phyloP scores from a whole-genome alignment of 2,888 invertebrate species.

The Spodoptera littoralis region DNA sequence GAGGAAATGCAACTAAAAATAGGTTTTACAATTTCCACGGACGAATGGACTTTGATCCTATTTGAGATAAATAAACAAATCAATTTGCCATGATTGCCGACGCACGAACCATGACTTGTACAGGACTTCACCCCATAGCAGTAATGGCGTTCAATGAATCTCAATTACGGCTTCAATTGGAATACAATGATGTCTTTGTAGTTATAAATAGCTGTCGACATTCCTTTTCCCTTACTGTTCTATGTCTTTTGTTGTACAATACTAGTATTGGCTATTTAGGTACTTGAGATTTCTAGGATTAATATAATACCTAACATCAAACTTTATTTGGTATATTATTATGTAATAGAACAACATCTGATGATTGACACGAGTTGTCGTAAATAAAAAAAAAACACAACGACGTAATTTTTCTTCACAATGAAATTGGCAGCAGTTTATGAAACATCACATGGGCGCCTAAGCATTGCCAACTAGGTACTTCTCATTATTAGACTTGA shows the following conservation, averaged over 20 bases:
- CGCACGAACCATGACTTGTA: conserved; percentile 38
- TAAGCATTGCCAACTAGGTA: conserved; percentile 68
- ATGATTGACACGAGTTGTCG: conserved; percentile 9
- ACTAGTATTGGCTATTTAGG: no score
- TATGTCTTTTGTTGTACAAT: no score
- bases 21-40: conserved; percentile 52
- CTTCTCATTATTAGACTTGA: conserved; percentile 50
- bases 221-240: not conserved
- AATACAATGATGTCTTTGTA: conserved; percentile 14
- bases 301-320: no score
- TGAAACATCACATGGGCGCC: conserved; percentile 55
- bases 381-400: conserved; percentile 30
- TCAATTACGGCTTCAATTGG: conserved; percentile 33
- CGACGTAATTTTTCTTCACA: conserved; percentile 57
- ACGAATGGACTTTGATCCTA: conserved; percentile 69
- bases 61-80: conserved; percentile 62
- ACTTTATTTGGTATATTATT: conserved; percentile 12
- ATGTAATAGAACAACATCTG: conserved; percentile 18
- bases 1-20: conserved; percentile 60
- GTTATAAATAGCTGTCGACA: not conserved
- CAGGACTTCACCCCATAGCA: conserved; percentile 12
- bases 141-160: conserved; percentile 34
- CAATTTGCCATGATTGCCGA: conserved; percentile 64
- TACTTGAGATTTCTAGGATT: no score
- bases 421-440: conserved; percentile 59